phyloP scores from a whole-genome alignment of 2,113 vertebrate genomes.

The Centropus unirufus region DNA sequence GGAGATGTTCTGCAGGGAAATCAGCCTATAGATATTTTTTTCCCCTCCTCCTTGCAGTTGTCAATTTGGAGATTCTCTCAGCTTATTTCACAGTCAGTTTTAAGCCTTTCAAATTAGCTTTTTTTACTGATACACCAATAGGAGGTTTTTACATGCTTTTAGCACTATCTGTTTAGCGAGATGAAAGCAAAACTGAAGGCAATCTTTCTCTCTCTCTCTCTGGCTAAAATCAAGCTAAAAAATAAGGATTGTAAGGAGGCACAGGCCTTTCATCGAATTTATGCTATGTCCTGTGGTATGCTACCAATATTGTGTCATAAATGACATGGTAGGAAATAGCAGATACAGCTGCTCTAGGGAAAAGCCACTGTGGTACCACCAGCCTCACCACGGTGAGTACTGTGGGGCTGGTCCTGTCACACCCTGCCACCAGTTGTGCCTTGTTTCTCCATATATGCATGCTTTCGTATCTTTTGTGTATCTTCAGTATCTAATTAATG shows the following conservation, averaged over 20 bases:
- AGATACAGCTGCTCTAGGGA: neutral
- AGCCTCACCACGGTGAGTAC: accelerated
- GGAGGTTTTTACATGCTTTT: neutral
- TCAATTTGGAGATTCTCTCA: neutral
- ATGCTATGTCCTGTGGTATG: neutral
- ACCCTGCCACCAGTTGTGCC: neutral
- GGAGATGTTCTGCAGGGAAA: neutral
- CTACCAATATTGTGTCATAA: neutral
- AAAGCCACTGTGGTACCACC: neutral
- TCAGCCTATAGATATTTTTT: neutral
- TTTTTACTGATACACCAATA: neutral
- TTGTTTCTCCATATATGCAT: neutral
- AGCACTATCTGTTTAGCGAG: neutral
- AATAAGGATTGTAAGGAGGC: neutral
- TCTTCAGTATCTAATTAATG: neutral
- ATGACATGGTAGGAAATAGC: neutral
- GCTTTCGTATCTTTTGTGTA: neutral
- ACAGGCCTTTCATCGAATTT: neutral
- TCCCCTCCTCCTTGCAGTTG: neutral
- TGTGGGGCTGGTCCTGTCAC: neutral
- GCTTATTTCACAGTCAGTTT: slow-evolving; percentile 4
- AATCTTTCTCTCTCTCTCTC: neutral
- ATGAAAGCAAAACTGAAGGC: neutral
- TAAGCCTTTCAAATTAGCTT: slow-evolving; percentile 2
- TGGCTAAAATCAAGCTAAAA: neutral